Evolutionary conservation across 53 echinoderm and acorn worm species (phyloP).

Genomic region (Echinarachnius parma): DNA sequence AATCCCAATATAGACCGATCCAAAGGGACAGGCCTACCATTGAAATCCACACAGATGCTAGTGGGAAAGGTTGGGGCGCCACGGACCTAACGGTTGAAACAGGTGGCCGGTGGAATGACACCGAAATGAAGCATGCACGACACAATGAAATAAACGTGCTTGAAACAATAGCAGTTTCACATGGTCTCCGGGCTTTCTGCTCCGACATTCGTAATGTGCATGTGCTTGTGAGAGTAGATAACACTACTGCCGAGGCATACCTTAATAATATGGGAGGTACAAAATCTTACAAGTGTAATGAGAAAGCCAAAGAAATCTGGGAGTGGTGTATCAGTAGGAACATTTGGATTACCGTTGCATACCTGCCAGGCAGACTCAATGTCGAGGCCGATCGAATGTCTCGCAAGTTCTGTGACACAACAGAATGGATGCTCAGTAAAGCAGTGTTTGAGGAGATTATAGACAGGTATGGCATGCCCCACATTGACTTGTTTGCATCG

Average conservation of each 20-base stretch:
- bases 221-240: slow-evolving; percentile 34
- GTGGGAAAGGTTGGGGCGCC: slow-evolving; percentile 18
- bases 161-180: slow-evolving; percentile 17
- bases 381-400: slow-evolving; percentile 48
- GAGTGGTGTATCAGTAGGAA: slow-evolving; percentile 42
- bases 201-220: not conserved
- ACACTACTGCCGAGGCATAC: slow-evolving; percentile 49
- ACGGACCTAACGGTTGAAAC: not conserved
- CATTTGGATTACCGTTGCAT: slow-evolving; percentile 45
- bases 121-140: slow-evolving; percentile 1
- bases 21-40: not conserved
- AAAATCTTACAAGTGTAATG: slow-evolving; percentile 42
- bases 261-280: slow-evolving; percentile 51
- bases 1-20: not conserved
- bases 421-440: slow-evolving; percentile 55
- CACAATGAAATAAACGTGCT: slow-evolving; percentile 30
- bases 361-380: slow-evolving; percentile 45
- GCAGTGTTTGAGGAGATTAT: slow-evolving; percentile 10
- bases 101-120: not conserved
- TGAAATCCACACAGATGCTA: slow-evolving; percentile 18
- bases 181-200: slow-evolving; percentile 30
- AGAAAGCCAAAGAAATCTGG: slow-evolving; percentile 45
- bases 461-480: not conserved
- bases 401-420: slow-evolving; percentile 40
- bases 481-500: slow-evolving; percentile 58